Evolutionary conservation across 2,113 vertebrate genomes (phyloP), one percentile per base, ranked within the genome.

Genomic region (Carollia perspicillata): DNA sequence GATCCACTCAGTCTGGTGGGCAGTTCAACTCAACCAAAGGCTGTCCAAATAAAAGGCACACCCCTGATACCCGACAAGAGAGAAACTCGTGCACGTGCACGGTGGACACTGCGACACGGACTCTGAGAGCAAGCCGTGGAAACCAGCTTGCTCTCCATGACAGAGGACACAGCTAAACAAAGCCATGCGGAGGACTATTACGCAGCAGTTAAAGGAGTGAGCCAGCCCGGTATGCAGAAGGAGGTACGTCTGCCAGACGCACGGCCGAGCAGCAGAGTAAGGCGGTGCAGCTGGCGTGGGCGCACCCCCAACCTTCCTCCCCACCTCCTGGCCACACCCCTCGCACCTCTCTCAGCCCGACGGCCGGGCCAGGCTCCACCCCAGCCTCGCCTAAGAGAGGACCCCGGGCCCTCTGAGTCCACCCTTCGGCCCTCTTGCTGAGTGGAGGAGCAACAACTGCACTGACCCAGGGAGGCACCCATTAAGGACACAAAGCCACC

Each of bases 71-170:
- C 51, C 90, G 26, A 28, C 44, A 2, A 33, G 55, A 77, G 22
- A 80, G 20, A 47, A n/a, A 35, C 1, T 0, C 1, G 0, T 30
- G 8, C 10, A 1, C 0, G 4, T 26, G 12, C 42, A 13, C 1
- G 20, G n/a, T 0, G 7, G 58, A 58, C 55, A 14, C 0, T 22
- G 35, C 6, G 42, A 26, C 28, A 4, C 3, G 23, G 55, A 3
- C 13, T 35, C 22, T 18, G 49, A 55, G 42, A 22, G 33, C 53
- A 23, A 44, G 17, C 0, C 3, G 26, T 9, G 37, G 51, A 28
- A 8, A 20, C 26, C 26, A 18, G 42, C n/a, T 10, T 17, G 22
- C 51, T 4, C 12, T 2, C 49, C 55, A 12, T 1, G 5, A n/a
- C 2, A 5, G 44, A 78, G 37, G 22, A 42, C 37, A 40, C 0